Evolutionary conservation across 2,888 invertebrate species (phyloP).

Genomic region (Ochropleura leucogaster): DNA sequence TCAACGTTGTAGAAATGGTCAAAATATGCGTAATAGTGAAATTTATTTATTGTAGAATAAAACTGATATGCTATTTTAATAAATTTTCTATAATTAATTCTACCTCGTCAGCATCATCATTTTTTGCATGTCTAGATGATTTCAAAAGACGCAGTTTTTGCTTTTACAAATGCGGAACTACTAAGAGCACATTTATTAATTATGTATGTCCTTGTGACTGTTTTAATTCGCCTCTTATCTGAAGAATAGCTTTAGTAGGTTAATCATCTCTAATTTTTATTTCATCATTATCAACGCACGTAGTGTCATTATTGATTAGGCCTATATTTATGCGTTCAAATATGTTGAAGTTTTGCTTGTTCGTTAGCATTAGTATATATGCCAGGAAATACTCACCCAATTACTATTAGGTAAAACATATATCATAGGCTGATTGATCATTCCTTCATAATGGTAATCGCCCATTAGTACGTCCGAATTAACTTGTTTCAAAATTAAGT

Average conservation of each 20-base stretch:
- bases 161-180: background rate
- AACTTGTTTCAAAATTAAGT: background rate
- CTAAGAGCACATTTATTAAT: background rate
- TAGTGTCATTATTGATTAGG: background rate
- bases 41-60: background rate
- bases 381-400: background rate
- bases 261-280: background rate
- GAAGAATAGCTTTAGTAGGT: background rate
- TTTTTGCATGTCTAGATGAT: slow-evolving; percentile 3
- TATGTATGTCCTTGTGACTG: background rate
- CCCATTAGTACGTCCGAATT: background rate
- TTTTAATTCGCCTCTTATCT: background rate
- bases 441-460: background rate
- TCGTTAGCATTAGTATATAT: background rate
- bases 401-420: background rate
- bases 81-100: slow-evolving; percentile 8
- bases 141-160: slow-evolving; percentile 2
- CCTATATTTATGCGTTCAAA: background rate
- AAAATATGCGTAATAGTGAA: background rate
- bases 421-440: background rate
- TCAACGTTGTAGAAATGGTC: background rate
- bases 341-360: background rate
- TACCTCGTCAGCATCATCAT: background rate
- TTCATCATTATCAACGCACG: background rate
- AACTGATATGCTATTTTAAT: background rate